Evolutionary conservation across 1,140 invertebrate species (phyloP).

Genomic region (Copidosoma floridanum): DNA sequence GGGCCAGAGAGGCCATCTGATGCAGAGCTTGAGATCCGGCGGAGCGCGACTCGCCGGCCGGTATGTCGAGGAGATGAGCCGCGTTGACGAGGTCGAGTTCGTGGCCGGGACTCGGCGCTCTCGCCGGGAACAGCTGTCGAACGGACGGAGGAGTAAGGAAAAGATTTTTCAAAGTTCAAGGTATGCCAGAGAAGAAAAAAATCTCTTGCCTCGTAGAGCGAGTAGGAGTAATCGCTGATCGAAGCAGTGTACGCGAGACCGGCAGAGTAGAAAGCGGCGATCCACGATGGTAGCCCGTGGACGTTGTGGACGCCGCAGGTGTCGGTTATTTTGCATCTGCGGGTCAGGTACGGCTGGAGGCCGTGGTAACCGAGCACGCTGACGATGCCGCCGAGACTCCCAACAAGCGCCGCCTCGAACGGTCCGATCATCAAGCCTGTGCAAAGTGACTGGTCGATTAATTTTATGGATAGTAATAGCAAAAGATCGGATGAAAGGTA

Average conservation of each 20-base stretch:
- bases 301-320: conserved; percentile 96
- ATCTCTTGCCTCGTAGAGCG: no score
- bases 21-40: conserved; percentile 72
- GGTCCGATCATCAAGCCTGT: conserved; percentile 75
- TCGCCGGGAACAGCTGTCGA: conserved; percentile 49
- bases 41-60: conserved; percentile 61
- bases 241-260: conserved; percentile 74
- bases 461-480: not conserved
- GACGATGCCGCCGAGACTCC: conserved; percentile 74
- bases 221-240: conserved; percentile 58
- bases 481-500: not conserved
- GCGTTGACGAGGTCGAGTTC: conserved; percentile 41
- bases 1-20: conserved; percentile 71
- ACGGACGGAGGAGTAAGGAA: no score
- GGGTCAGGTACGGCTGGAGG: conserved; percentile 74
- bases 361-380: conserved; percentile 88
- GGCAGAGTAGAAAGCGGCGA: conserved; percentile 77
- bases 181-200: no score
- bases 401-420: conserved; percentile 81
- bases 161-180: not conserved
- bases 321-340: conserved; percentile 75
- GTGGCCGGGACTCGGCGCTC: conserved; percentile 40
- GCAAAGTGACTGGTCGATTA: not conserved
- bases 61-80: conserved; percentile 39
- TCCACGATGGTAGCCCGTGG: conserved; percentile 90